Base-by-base conservation (phyloP, 2,797 vertebrate species). In the Scarus forsteni region DNA sequence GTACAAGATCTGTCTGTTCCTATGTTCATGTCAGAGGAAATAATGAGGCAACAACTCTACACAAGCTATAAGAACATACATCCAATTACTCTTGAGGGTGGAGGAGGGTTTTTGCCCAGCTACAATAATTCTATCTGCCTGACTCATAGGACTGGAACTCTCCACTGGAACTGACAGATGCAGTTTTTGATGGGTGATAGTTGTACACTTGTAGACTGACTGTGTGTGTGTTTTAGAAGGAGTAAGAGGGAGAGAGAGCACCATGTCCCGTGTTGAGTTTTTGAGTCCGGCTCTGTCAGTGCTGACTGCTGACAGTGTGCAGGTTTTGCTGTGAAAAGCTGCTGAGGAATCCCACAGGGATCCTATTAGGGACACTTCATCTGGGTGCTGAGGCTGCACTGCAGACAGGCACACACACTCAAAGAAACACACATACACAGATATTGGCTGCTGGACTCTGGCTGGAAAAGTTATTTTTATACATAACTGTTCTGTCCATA, bases 311-410 rank as follows among this genome's bases (percentile, higher is more conserved):
- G 87, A 86, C 77, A 66, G 51, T 59, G 45, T 77, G 79, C 75
- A 85, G 80, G 75, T 75, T 80, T 80, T 6, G 1, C 44, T 36
- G 69, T 56, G 63, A 78, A 81, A 80, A 79, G 77, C 80, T 88
- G 81, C 81, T 77, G 82, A 89, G 84, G 83, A 88, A 83, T 89
- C 86, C 86, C 80, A 81, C 83, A 86, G 88, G 88, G 90, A 91
- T 88, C 86, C 83, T 90, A 89, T 91, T 90, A 90, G 77, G 84
- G 79, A 77, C 85, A 85, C 81, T 87, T 84, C 79, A 79, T 75
- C 65, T 75, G 71, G 71, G 64, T 85, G 82, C 83, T 88, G 72
- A 89, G 73, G 63, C 80, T 74, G 85, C 79, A 83, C 52, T 87
- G 72, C 70, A 68, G 63, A 42, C 60, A 40, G 11, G 50, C 55